Evolutionary conservation across 2,797 vertebrate species (phyloP), one percentile per base, ranked within the genome.

Genomic region (Manis crassicaudata): DNA sequence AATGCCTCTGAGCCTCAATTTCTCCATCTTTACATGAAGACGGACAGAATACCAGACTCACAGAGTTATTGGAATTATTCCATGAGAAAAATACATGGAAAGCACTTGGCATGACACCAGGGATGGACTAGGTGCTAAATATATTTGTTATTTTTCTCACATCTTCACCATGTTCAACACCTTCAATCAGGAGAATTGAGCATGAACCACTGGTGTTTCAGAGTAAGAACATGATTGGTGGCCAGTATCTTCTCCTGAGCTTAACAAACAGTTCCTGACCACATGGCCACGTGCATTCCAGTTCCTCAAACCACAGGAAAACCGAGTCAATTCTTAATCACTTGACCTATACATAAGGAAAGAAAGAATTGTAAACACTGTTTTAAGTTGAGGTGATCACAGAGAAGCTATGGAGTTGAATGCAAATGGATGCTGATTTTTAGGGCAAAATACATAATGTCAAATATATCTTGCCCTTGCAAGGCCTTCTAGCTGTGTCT

Each of bases 271-370:
- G 2, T 23, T 40, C 67, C 67, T 25, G 7, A 35, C 6, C 14
- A 4, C 12, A 10, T 37, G 58, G 8, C 2, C 1, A 0, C 21
- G 2, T 27, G 4, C 5, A 6, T 35, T 4, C 14, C 46, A 37
- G 13, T 46, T 58, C 11, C 54, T 81, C 21, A 63, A 72, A 29
- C 23, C 23, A 11, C 43, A 81, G 54, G 62, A 20, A 94, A 75
- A 3, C n/a, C 21, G 46, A 23, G 6, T 2, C 3, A 40, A 27
- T 29, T 75, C 32, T 82, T 4, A 3, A 35, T 50, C 25, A 13
- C 32, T 58, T 62, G 83, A 83, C 65, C 43, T 25, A 3, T 2
- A 54, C 63, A 54, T 25, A 32, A 79, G 63, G 35, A 82, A 23
- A 32, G 5, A 54, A 68, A 76, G 21, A n/a, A 11, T 14, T 3